Evolutionary conservation across 2,797 vertebrate genomes (phyloP), one percentile per base, ranked within the genome.

Genomic region (Malurus leucopterus): DNA sequence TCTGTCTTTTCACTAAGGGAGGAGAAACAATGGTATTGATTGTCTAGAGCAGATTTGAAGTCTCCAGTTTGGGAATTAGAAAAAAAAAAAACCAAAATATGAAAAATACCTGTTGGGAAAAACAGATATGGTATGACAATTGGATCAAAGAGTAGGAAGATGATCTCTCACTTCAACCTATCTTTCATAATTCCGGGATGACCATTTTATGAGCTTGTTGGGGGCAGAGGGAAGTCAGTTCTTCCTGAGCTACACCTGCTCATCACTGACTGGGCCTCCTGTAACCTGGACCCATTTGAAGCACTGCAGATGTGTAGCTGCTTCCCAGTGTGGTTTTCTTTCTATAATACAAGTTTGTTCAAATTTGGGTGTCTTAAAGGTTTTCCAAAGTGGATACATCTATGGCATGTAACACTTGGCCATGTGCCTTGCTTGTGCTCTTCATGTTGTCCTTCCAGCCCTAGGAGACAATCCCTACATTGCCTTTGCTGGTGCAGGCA

Each of bases 61-160:
- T 71, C 12, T 4, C 6, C 27, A 9, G 2, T 2, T 46, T 0
- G 3, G 13, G 6, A 64, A 62, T 19, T 40, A 8, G 36, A 36
- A 47, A 38, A 63, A 55, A 50, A 51, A 27, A 15, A 15, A 29
- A 8, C 0, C 27, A 27, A 55, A 53, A 12, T 20, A 64, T 17
- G 23, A 13, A 38, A 75, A 82, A 71, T 21, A 20, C 4, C 2
- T 27, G 7, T 36, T 1, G 0, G 13, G 30, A 41, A 73, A 82
- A 46, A 2, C 6, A 59, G 17, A 23, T 36, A 3, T 2, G 32
- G 3, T 26, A 36, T 20, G 14, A 1, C 3, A 62, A 44, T 49
- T 47, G 44, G 30, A 36, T 10, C 2, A 2, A 55, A 69, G 43
- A 57, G 3, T 44, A 15, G n/a, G 70, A 36, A 67, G 15, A 32